Evolutionary conservation across 2,113 vertebrate genomes (phyloP).

Genomic region (Ailurus styani): DNA sequence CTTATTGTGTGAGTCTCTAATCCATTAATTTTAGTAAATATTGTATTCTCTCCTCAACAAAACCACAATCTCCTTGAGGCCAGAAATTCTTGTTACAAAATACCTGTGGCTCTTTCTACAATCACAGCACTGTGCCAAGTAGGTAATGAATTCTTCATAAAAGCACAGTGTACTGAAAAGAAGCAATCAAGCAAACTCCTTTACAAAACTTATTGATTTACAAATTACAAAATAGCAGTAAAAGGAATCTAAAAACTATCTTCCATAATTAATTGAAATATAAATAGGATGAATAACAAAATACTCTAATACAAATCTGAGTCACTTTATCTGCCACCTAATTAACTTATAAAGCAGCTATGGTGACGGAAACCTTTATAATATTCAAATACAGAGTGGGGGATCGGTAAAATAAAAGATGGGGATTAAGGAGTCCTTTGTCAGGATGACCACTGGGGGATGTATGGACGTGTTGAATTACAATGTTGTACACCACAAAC

Average conservation of each 20-base stretch:
- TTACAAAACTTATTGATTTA: conserved; percentile 37
- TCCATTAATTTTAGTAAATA: conserved; percentile 40
- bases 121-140: not conserved
- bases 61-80: conserved; percentile 42
- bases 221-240: conserved; percentile 43
- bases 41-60: conserved; percentile 6
- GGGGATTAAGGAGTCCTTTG: not conserved
- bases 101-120: not conserved
- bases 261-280: conserved; percentile 42
- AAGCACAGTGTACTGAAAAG: conserved; percentile 3
- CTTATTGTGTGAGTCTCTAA: not conserved
- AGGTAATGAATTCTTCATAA: conserved; percentile 50
- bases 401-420: not conserved
- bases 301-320: not conserved
- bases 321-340: conserved; percentile 23
- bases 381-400: not conserved
- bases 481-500: not conserved
- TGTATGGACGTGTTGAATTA: not conserved
- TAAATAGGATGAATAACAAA: conserved; percentile 45
- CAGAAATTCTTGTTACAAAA: conserved; percentile 49
- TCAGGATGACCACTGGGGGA: not conserved
- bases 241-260: conserved; percentile 40
- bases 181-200: conserved; percentile 35
- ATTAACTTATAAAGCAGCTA: conserved; percentile 36
- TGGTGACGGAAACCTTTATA: not conserved